These are phyloP conservation scores for Glomeris maerens DNA, from an alignment of 1,140 invertebrate species.

Conservation along the genomic window DNA sequence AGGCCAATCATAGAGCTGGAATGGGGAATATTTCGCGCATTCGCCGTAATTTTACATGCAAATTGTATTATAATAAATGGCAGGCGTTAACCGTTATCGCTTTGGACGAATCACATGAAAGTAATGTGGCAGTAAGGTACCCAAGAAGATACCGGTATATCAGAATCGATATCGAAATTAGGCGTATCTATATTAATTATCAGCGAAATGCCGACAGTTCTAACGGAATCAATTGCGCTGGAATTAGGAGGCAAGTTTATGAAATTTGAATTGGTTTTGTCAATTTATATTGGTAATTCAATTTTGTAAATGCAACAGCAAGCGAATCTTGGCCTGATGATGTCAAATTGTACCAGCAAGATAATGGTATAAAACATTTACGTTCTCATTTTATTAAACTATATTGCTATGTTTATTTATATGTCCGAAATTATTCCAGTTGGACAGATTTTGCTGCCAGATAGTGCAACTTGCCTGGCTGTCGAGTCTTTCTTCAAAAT, in stretches of 20 bases:
- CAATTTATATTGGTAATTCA: constrained; percentile 1
- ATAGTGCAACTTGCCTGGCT: constrained; percentile 77
- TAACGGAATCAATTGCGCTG: constrained; percentile 28
- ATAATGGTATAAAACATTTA: constrained; percentile 39
- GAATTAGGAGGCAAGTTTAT: constrained; percentile 31
- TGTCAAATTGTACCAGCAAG: constrained; percentile 68
- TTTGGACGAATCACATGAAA: no score
- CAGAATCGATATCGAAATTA: no score
- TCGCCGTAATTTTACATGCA: no score
- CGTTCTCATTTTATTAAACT: background rate
- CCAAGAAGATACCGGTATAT: no score
- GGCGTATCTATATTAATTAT: no score
- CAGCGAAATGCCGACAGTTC: constrained; percentile 31
- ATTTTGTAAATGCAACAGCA: constrained; percentile 28
- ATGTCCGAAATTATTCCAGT: constrained; percentile 30
- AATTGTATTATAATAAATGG: no score
- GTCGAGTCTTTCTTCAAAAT: constrained; percentile 88
- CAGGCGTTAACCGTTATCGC: no score
- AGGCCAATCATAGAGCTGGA: no score
- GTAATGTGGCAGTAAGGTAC: no score
- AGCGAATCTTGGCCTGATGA: constrained; percentile 73
- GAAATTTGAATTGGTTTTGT: constrained; percentile 10
- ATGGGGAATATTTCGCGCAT: no score
- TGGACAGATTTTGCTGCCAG: constrained; percentile 79
- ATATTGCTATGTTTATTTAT: constrained; percentile 1